Evolutionary conservation across 2,888 invertebrate species (phyloP), one percentile per base, ranked within the genome.

Genomic region (Yponomeuta cagnagella): DNA sequence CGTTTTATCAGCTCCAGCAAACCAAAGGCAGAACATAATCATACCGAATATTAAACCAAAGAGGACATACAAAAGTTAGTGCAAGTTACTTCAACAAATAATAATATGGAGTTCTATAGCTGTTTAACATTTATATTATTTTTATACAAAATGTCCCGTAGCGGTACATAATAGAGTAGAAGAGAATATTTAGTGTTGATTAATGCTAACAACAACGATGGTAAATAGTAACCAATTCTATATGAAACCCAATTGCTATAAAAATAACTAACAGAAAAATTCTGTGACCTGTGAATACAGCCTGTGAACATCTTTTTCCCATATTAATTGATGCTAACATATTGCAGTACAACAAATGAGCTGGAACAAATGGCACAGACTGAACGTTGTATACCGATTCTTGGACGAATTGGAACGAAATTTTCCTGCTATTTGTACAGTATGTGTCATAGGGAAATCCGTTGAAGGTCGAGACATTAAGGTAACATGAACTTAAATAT

Each of bases 311-410:
- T 8, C 37, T 37, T 37, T 37, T 43, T 0, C 1, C 6, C 43
- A 43, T 8, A 43, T 43, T 43, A 8, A 43, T 8, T 43, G 43
- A 15, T 58, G 8, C 52, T 58, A 4, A 58, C 52, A 75, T n/a
- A n/a, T 67, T 67, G 10, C 68, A 68, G 90, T 80, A 58, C 82
- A 81, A 76, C 73, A 85, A 72, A 91, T 97, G 93, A 95, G 96
- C 73, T 97, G 97, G 96, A 93, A 94, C 77, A 94, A 94, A 74
- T 97, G 96, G 82, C 97, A 97, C 83, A 94, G 95, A 15, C 82
- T 96, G 43, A 90, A 87, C 15, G 96, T 97, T 76, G 96, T 97
- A 75, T 93, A 96, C 79, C 93, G 94, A 10, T 97, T 95, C 80
- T 85, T 97, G 74, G 96, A 97, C 77, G 96, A 95, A 76, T 85